Evolutionary conservation across 2,113 vertebrate genomes (phyloP).

Genomic region (Prolemur simus): DNA sequence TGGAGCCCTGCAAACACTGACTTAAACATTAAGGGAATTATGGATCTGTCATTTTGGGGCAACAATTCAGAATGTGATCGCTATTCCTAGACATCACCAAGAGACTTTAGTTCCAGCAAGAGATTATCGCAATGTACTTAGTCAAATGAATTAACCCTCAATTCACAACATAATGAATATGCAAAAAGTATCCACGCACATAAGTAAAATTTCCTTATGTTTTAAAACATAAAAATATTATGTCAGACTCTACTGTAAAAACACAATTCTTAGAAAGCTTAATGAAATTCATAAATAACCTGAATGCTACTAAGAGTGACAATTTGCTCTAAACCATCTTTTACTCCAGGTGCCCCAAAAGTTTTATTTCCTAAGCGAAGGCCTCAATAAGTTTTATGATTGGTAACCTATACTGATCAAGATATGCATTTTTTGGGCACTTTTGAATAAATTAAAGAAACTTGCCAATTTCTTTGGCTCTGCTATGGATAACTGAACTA

Average conservation of each 20-base stretch:
- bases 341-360: neutral
- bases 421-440: neutral
- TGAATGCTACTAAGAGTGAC: neutral
- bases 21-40: neutral
- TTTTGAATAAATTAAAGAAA: conserved; percentile 28
- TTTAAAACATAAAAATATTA: conserved; percentile 29
- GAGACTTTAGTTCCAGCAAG: neutral
- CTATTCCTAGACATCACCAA: conserved; percentile 34
- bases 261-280: conserved; percentile 28
- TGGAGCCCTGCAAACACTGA: neutral
- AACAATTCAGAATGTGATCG: neutral
- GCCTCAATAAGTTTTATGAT: neutral
- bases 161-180: conserved; percentile 14
- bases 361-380: neutral
- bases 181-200: conserved; percentile 15
- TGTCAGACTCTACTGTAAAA: conserved; percentile 5
- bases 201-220: neutral
- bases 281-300: conserved; percentile 42
- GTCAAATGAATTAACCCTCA: conserved; percentile 15
- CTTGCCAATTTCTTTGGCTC: neutral
- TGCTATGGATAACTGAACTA: neutral
- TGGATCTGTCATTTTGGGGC: neutral
- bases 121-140: neutral
- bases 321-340: neutral
- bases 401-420: neutral